Evolutionary conservation across 2,113 vertebrate genomes (phyloP).

Genomic region (Cygnus buccinator): DNA sequence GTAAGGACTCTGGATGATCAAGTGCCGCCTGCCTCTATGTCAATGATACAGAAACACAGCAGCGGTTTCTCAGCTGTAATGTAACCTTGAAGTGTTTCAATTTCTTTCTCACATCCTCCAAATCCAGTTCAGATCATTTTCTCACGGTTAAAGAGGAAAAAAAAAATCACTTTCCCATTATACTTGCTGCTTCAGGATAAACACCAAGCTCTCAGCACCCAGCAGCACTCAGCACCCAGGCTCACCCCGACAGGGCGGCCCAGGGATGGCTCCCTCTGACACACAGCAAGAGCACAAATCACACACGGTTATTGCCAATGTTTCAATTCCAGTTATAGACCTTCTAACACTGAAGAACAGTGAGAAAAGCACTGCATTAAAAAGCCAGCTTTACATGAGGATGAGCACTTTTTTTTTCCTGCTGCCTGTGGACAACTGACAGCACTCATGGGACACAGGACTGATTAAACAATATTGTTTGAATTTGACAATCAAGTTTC

Average conservation of each 20-base stretch:
- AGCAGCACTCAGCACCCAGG: too few relatives aligned
- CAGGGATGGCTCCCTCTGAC: neutral
- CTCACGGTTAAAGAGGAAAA: neutral
- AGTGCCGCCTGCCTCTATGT: rapidly evolving
- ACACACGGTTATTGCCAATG: neutral
- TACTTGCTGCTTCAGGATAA: neutral
- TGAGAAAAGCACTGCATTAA: neutral
- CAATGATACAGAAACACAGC: neutral
- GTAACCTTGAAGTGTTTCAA: neutral
- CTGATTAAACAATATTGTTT: neutral
- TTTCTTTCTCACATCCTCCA: neutral
- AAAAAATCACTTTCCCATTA: rapidly evolving
- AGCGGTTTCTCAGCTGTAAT: neutral
- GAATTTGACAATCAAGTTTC: neutral
- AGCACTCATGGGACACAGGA: neutral
- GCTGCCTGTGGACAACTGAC: neutral
- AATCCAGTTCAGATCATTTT: neutral
- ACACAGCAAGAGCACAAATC: neutral
- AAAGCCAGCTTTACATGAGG: neutral
- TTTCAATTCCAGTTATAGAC: neutral
- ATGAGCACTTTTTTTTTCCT: neutral
- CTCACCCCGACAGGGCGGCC: neutral
- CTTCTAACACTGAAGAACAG: neutral
- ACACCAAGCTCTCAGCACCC: neutral
- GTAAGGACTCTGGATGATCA: neutral